Base-by-base conservation (phyloP, 2,113 vertebrate genomes). In the Pedionomus torquatus region DNA sequence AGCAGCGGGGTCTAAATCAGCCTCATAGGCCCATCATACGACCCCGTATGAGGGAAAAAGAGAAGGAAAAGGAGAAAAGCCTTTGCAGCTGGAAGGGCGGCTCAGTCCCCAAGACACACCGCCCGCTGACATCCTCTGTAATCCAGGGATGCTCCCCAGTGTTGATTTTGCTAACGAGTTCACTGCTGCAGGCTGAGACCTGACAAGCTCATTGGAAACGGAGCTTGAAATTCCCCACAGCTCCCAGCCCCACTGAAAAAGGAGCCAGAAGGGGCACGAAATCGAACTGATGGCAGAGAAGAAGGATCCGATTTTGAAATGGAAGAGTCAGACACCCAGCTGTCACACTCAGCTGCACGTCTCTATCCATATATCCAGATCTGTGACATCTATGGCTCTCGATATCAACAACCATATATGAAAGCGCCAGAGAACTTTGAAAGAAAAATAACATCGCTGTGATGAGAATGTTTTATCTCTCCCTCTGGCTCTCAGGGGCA, bases 391-490 rank as follows among this genome's bases (percentile, higher is more conserved):
- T 3, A 26, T 5, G 83, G 90, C 94, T 94, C 79, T 88, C 44
- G 2, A 28, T 76, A 87, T 43, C 95, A 91, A 80, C 89, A 82
- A 33, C 84, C 75, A 8, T 14, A 8, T 5, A 35, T 4, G 69
- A 84, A 82, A 89, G 89, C 1, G 11, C 2, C 2, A 52, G 74
- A 84, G 89, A 82, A 72, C 89, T 93, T 55, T 21, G 81, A 96
- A 69, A 90, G 81, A 82, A 76, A 85, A 96, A 93, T 43, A 81
- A 91, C 91, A 44, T 31, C 0, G 2, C 89, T 82, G 87, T 18
- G 93, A 91, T 82, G 93, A 81, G 95, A 78, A 70, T 55, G 87
- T 95, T 97, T 93, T 68, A 87, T 96, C 89, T 93, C 90, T 46
- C 83, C 87, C 72, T 39, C 81, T 11, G 52, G 69, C 84, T 95